A percentile compares a stretch with the other conserved stretches of the same genome.
Conservation (phyloP, 2,888 invertebrate species). For the Epicampocera succincta region DNA sequence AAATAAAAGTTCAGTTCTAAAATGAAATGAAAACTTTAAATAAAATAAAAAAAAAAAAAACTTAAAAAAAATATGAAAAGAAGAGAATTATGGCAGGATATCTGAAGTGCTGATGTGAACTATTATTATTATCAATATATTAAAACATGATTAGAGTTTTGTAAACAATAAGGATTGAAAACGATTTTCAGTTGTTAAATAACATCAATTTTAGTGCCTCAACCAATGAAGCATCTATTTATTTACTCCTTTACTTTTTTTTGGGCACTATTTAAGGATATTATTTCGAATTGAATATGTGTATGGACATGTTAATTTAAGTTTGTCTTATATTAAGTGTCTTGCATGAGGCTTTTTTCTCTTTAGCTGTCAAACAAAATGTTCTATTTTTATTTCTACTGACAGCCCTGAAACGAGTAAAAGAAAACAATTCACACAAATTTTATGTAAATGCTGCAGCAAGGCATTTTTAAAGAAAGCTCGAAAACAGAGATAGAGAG, state of each 20-base stretch:
- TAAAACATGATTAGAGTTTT: too few species aligned
- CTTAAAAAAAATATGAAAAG: too few species aligned
- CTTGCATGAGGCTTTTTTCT: constrained; percentile 40
- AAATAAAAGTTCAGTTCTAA: neutral
- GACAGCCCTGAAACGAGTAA: neutral
- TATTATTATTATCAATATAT: too few species aligned
- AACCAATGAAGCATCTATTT: too few species aligned
- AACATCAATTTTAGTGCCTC: too few species aligned
- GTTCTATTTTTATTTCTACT: constrained; percentile 42
- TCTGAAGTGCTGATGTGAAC: too few species aligned
- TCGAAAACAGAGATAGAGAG: too few species aligned
- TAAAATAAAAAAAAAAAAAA: neutral
- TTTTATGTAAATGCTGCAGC: neutral
- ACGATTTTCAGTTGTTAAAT: too few species aligned
- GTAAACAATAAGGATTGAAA: too few species aligned
- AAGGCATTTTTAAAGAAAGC: constrained; percentile 9
- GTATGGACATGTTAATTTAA: neutral
- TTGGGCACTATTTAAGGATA: neutral
- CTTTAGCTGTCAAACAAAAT: constrained; percentile 62
- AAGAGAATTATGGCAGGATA: too few species aligned
- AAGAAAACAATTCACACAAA: neutral
- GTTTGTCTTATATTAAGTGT: constrained; percentile 40
- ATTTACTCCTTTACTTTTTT: too few species aligned
- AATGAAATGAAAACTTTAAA: neutral
- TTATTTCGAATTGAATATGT: constrained; percentile 44